Conservation (phyloP, 2,797 vertebrate species). For the Chloroceryle inda region DNA sequence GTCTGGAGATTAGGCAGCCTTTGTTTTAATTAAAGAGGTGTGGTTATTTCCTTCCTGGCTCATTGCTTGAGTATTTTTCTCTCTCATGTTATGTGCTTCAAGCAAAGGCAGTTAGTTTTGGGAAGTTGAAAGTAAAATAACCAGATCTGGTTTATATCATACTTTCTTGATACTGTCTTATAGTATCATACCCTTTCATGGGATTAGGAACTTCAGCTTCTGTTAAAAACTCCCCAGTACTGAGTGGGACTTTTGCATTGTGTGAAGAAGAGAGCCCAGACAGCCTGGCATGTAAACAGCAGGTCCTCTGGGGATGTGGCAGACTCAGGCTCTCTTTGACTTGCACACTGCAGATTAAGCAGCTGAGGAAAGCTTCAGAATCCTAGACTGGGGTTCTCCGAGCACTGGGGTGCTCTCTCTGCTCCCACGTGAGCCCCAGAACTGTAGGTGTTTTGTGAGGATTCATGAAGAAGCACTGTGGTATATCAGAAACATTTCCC, state of each 20-base stretch:
- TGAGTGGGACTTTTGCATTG: rapidly evolving
- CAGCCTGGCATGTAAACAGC: not conserved
- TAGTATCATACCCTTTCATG: not conserved
- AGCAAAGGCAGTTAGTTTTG: not conserved
- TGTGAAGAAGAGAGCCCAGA: not conserved
- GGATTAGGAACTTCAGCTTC: not conserved
- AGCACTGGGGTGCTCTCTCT: not conserved
- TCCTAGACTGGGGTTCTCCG: not conserved
- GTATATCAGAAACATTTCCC: not conserved
- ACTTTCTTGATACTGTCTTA: not conserved
- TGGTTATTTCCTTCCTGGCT: not conserved
- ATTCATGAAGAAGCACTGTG: not conserved
- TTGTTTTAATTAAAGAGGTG: not conserved
- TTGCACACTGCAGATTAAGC: not conserved
- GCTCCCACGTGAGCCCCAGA: not conserved
- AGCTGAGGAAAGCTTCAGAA: not conserved
- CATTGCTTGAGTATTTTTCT: not conserved
- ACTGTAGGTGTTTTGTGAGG: not conserved
- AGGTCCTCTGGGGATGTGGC: not conserved
- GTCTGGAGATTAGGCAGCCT: not conserved
- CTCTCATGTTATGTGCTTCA: not conserved
- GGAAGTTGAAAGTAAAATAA: not conserved
- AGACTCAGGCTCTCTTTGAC: not conserved
- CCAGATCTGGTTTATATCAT: not conserved
- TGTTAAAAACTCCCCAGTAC: not conserved